Conservation (phyloP, 1,140 invertebrate genomes). For the Pararge aegeria region DNA sequence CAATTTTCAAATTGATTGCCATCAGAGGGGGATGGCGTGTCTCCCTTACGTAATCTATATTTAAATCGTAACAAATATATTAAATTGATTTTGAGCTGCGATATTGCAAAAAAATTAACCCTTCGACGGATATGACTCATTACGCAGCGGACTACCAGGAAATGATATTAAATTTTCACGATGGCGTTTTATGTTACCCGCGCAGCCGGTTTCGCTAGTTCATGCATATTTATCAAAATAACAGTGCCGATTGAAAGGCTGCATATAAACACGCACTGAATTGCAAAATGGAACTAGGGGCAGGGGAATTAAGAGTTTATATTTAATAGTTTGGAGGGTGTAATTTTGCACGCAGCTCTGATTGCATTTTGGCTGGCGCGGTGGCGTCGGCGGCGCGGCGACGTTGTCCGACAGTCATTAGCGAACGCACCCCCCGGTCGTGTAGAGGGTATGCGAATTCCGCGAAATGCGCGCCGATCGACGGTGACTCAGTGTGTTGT, state of each 20-base stretch:
- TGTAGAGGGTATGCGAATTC: constrained; percentile 57
- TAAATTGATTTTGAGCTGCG: constrained; percentile 58
- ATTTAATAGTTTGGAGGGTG: constrained; percentile 64
- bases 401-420: constrained; percentile 66
- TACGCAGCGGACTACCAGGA: constrained; percentile 64
- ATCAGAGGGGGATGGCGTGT: constrained; percentile 2
- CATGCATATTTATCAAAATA: constrained; percentile 79
- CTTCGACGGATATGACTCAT: constrained; percentile 75
- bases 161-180: constrained; percentile 78
- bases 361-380: constrained; percentile 49
- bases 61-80: constrained; percentile 34
- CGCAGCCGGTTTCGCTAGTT: constrained; percentile 68
- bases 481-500: constrained; percentile 57
- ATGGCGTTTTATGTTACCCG: constrained; percentile 74
- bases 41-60: constrained; percentile 19
- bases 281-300: constrained; percentile 50
- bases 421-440: constrained; percentile 53
- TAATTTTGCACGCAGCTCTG: constrained; percentile 49
- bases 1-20: constrained; percentile 11
- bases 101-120: constrained; percentile 72
- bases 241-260: constrained; percentile 76
- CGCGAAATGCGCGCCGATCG: constrained; percentile 47
- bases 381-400: constrained; percentile 32
- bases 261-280: constrained; percentile 76
- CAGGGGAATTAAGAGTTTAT: constrained; percentile 59